Percentiles rank a stretch among this genome's conserved stretches.
Conservation (phyloP, 1,140 invertebrate genomes). For the Anastrepha ludens region DNA sequence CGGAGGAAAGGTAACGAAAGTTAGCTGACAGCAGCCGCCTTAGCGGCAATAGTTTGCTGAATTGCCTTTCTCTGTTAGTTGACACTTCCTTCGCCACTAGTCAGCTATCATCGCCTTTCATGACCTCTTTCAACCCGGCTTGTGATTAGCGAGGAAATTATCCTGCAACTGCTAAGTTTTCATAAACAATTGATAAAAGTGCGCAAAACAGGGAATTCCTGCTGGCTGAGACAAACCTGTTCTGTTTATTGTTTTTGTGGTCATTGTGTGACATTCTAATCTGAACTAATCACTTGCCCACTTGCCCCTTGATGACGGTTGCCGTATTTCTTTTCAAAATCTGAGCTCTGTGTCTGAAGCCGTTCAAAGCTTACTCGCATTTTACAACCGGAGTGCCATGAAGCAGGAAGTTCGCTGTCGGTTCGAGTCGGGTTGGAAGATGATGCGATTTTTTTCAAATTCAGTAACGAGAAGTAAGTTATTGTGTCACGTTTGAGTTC, state of each 20-base stretch:
- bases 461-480: too few species aligned
- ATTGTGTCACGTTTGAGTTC: too few species aligned
- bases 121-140: not conserved
- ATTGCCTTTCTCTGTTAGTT: not conserved
- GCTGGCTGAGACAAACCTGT: not conserved
- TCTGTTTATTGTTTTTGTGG: not conserved
- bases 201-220: too few species aligned
- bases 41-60: not conserved
- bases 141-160: not conserved
- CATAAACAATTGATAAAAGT: not conserved
- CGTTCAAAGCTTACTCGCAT: too few species aligned
- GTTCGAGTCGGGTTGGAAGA: too few species aligned
- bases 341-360: too few species aligned
- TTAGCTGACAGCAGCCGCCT: conserved; percentile 7
- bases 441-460: too few species aligned
- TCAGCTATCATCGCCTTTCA: not conserved
- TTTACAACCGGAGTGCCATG: too few species aligned
- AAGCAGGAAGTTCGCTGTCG: too few species aligned
- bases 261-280: not conserved
- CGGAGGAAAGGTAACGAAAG: not conserved
- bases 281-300: too few species aligned
- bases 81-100: not conserved
- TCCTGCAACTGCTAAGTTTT: not conserved
- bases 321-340: too few species aligned
- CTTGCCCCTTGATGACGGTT: too few species aligned